These are phyloP conservation scores for Phrynocephalus vlangalii DNA, from an alignment of 2,797 vertebrate genomes.

Conservation along the genomic window DNA sequence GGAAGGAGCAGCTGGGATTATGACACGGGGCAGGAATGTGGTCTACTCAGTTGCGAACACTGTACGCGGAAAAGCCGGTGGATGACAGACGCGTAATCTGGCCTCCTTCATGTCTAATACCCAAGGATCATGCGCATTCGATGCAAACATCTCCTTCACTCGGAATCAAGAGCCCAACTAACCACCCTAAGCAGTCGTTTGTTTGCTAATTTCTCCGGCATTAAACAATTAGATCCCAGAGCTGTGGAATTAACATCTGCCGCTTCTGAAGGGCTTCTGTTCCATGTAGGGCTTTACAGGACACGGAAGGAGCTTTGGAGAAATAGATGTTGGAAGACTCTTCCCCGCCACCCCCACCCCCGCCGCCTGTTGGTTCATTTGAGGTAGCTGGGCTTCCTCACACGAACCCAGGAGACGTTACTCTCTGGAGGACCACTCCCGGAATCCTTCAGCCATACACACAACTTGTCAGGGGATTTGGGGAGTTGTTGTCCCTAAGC, in stretches of 20 bases:
- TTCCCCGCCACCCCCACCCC: not conserved
- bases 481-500: too few relatives aligned
- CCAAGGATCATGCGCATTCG: not conserved
- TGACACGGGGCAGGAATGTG: conserved; percentile 17
- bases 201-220: conserved; percentile 9
- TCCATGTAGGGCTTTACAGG: not conserved
- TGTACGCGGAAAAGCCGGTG: not conserved
- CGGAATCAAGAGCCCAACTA: not conserved
- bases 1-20: conserved; percentile 33
- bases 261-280: not conserved
- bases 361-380: not conserved
- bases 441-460: too few relatives aligned
- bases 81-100: conserved; percentile 9
- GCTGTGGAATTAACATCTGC: not conserved
- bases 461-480: too few relatives aligned
- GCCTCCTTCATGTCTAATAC: conserved; percentile 35
- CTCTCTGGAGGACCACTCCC: too few relatives aligned
- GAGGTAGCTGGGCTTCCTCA: not conserved
- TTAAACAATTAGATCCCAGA: conserved; percentile 27
- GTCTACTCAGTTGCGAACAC: conserved; percentile 10
- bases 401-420: too few relatives aligned
- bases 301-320: not conserved
- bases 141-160: not conserved
- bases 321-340: not conserved
- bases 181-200: conserved; percentile 15